A percentile compares a stretch with the other conserved stretches of the same genome.
Evolutionary conservation across 1,140 invertebrate species (phyloP).

Genomic region (Harpegnathos saltator): DNA sequence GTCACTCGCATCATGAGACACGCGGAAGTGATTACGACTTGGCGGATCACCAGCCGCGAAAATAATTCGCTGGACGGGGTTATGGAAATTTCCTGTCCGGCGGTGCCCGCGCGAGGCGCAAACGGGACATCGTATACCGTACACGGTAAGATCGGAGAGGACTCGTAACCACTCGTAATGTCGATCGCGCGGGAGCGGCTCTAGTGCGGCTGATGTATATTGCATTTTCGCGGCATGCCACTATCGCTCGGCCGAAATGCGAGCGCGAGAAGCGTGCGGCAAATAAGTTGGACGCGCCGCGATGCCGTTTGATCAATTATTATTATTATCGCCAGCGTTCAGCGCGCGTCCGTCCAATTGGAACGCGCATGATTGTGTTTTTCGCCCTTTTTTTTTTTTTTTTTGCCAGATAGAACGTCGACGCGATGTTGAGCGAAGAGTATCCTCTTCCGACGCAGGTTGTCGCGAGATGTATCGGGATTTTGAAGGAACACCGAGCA

Average conservation of each 20-base stretch:
- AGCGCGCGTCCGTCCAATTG: background rate
- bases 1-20: too few relatives aligned
- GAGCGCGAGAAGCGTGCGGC: background rate
- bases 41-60: background rate
- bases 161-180: background rate
- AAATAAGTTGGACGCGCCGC: background rate
- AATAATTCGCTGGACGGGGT: slow-evolving; percentile 1
- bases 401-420: too few relatives aligned
- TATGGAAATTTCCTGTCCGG: background rate
- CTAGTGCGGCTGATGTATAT: slow-evolving; percentile 19
- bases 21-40: slow-evolving; percentile 42
- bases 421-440: too few relatives aligned
- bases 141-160: too few relatives aligned
- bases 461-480: too few relatives aligned
- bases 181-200: slow-evolving; percentile 37
- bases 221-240: slow-evolving; percentile 48
- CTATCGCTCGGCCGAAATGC: slow-evolving; percentile 27
- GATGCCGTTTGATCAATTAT: background rate
- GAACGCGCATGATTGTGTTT: background rate
- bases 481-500: too few relatives aligned
- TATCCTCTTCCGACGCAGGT: too few relatives aligned
- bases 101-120: too few relatives aligned
- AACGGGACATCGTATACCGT: too few relatives aligned
- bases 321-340: background rate
- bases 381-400: background rate